Base-by-base conservation (phyloP, 2,888 invertebrate genomes). In the Ptilodon capucinus region DNA sequence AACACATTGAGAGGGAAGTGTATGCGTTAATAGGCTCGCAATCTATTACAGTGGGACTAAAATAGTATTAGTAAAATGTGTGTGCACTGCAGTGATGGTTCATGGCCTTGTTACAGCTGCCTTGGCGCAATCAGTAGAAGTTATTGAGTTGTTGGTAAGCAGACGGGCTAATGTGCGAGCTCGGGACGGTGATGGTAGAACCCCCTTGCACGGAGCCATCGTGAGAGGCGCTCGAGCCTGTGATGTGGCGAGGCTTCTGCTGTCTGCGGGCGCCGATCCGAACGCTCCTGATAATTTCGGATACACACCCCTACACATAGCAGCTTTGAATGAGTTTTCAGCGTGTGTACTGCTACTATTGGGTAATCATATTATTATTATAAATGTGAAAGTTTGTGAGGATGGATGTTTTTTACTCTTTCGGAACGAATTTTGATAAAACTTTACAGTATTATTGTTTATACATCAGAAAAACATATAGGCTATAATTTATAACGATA, bases 271-370 rank as follows among this genome's bases (percentile, higher is more conserved):
- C 0, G 95, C 95, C 0, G 92, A 94, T 70, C 94, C 96, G 1
- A 97, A 97, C 76, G 93, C 93, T 59, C 92, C 95, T 0, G 96
- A 97, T 70, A 92, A 93, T 60, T 96, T 95, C 68, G 97, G 97
- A n/a, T 97, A 96, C 71, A 96, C 96, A 0, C 95, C 97, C 0
- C 79, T 97, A 25, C 97, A 97, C 74, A 93, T 96, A 38, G 96
- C 97, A 0, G 97, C 96, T 0, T 85, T 97, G 21, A 96, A 96
- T 73, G 97, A 97, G 78, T 95, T 95, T 67, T 95, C 96, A 6
- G 92, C 93, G 14, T 95, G 95, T 64, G 96, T 95, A 11, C 89
- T 94, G 66, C 84, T 95, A 45, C 87, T 97, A 43, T 86, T 97
- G 57, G 93, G 92, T 79, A 66, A 77, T n/a, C n/a, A n/a, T n/a